Percentiles rank a stretch among this genome's conserved stretches.
These are phyloP conservation scores for Syritta pipiens DNA, from an alignment of 2,888 invertebrate genomes.

Conservation along the genomic window DNA sequence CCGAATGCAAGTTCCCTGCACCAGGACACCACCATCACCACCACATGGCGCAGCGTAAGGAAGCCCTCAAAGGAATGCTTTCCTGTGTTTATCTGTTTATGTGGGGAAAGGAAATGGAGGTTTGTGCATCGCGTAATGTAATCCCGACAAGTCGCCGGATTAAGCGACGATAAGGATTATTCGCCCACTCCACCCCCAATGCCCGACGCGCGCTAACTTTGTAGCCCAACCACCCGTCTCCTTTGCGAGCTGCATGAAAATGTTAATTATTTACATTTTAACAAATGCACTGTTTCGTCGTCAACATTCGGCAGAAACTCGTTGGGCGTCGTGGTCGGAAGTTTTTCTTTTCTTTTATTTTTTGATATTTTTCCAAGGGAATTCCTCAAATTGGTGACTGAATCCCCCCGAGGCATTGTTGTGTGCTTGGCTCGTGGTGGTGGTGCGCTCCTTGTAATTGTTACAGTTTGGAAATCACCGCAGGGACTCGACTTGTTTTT, in stretches of 20 bases:
- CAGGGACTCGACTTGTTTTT: conserved; percentile 50
- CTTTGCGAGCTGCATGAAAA: conserved; percentile 58
- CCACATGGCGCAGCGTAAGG: conserved; percentile 16
- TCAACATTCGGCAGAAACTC: conserved; percentile 41
- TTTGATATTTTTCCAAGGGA: conserved; percentile 48
- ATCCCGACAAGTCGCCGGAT: conserved; percentile 58
- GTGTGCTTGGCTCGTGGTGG: conserved; percentile 2
- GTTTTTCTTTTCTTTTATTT: no score
- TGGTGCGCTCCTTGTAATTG: conserved; percentile 51
- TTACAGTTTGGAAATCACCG: conserved; percentile 59
- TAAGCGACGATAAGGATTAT: conserved; percentile 62
- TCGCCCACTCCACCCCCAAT: neutral
- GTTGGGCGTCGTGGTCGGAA: no score
- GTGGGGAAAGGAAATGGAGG: conserved; percentile 62
- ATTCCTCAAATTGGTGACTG: conserved; percentile 63
- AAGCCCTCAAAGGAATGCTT: conserved; percentile 66
- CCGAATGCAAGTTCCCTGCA: conserved; percentile 11
- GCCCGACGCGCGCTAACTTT: conserved; percentile 42
- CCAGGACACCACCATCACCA: neutral
- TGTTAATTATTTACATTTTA: conserved; percentile 68
- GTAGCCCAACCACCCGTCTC: no score
- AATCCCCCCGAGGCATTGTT: conserved; percentile 33
- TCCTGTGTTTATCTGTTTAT: conserved; percentile 66
- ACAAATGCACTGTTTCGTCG: conserved; percentile 29
- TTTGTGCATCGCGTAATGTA: conserved; percentile 64